Evolutionary conservation across 1,140 invertebrate genomes (phyloP).

Genomic region (Himalopsyche phryganea): DNA sequence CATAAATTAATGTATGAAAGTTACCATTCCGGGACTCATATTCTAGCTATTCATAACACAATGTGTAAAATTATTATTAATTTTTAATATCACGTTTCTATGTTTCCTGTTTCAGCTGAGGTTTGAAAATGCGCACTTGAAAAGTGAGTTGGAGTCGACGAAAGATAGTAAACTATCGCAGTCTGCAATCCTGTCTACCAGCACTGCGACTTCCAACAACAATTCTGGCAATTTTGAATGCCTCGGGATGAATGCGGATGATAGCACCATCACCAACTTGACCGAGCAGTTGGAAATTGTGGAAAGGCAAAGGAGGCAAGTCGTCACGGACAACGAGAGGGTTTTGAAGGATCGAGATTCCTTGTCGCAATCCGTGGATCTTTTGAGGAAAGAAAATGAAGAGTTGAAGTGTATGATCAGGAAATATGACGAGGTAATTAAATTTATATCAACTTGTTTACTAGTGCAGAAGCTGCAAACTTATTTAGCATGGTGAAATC

Average conservation of each 20-base stretch:
- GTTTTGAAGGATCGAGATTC: conserved; percentile 47
- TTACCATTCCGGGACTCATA: too few relatives aligned
- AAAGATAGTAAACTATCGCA: conserved; percentile 4
- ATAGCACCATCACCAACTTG: conserved; percentile 41
- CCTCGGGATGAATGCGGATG: too few relatives aligned
- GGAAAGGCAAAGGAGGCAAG: conserved; percentile 43
- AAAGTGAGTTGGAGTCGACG: conserved; percentile 30
- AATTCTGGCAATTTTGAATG: too few relatives aligned
- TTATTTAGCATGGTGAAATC: too few relatives aligned
- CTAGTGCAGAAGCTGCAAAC: too few relatives aligned
- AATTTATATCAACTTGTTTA: conserved; percentile 1
- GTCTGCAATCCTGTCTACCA: too few relatives aligned
- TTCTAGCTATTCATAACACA: too few relatives aligned
- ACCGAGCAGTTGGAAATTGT: conserved; percentile 44
- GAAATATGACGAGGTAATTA: neutral
- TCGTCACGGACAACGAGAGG: conserved; percentile 46
- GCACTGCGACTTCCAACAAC: too few relatives aligned
- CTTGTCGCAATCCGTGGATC: conserved; percentile 40
- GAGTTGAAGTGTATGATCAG: conserved; percentile 7
- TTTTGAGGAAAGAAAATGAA: neutral
- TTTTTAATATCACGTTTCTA: too few relatives aligned
- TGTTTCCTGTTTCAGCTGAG: conserved; percentile 35
- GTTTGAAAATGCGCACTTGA: conserved; percentile 44
- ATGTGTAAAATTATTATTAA: too few relatives aligned
- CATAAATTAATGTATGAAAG: too few relatives aligned